Evolutionary conservation across 2,797 vertebrate species (phyloP).

Genomic region (Etheostoma perlongum): DNA sequence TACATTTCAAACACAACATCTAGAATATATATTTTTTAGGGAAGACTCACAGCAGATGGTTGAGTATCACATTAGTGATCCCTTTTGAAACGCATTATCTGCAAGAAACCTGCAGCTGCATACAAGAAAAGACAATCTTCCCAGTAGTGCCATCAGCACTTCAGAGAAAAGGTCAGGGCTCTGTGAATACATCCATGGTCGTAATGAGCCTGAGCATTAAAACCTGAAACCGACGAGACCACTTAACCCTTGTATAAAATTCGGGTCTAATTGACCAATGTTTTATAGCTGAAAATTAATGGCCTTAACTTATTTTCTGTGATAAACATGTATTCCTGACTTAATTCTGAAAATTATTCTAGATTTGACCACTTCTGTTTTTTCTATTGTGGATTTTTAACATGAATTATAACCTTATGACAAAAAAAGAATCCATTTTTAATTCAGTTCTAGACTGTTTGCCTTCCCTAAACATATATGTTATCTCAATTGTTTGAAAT

Average conservation of each 20-base stretch:
- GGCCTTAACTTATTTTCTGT: no score
- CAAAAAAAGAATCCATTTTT: no score
- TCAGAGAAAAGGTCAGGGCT: not conserved
- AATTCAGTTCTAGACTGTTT: no score
- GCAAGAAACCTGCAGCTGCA: not conserved
- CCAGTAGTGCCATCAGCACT: not conserved
- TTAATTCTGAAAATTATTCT: no score
- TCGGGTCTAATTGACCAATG: no score
- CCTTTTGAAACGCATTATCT: not conserved
- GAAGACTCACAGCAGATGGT: not conserved
- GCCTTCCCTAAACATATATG: no score
- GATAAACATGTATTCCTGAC: no score
- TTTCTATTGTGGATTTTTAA: no score
- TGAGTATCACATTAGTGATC: not conserved
- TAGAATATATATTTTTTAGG: not conserved
- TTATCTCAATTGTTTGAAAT: no score
- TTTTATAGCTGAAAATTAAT: no score
- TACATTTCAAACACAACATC: not conserved
- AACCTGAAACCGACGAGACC: constrained; percentile 14
- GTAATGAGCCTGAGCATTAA: constrained; percentile 3
- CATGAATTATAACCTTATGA: no score
- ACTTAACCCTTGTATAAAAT: not conserved
- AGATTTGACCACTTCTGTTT: no score
- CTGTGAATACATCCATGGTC: not conserved
- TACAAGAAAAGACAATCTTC: not conserved